Evolutionary conservation across 2,797 vertebrate species (phyloP).

Genomic region (Sebastes steindachneri): DNA sequence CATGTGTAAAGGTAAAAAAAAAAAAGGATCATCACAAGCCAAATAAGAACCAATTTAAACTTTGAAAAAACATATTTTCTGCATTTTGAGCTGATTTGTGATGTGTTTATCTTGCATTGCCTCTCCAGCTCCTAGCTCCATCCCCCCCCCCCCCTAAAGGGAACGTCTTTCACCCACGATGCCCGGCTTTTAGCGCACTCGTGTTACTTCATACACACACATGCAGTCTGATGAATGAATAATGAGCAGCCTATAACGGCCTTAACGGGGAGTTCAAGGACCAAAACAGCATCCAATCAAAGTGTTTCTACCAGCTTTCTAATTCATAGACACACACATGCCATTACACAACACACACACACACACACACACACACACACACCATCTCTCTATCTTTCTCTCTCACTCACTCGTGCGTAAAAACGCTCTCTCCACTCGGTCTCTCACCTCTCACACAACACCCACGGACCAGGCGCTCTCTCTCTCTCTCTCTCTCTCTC

Average conservation of each 20-base stretch:
- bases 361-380: no score
- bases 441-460: slow-evolving; percentile 44
- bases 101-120: neutral
- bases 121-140: neutral
- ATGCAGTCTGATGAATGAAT: slow-evolving; percentile 22
- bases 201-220: neutral
- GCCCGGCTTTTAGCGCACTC: slow-evolving; percentile 47
- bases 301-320: neutral
- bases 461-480: slow-evolving; percentile 10
- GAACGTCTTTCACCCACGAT: slow-evolving; percentile 10
- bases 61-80: neutral
- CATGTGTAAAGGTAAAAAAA: neutral
- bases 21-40: neutral
- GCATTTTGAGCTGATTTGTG: neutral
- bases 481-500: no score
- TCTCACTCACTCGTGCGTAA: slow-evolving; percentile 27
- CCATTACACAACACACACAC: neutral
- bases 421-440: slow-evolving; percentile 36
- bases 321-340: neutral
- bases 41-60: neutral
- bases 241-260: slow-evolving; percentile 8
- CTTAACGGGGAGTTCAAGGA: neutral
- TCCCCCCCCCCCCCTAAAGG: neutral
- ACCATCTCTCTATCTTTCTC: no score
- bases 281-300: neutral